These are phyloP conservation scores for Coecobrya sp. DNA, from an alignment of 2,888 invertebrate species.

Conservation along the genomic window DNA sequence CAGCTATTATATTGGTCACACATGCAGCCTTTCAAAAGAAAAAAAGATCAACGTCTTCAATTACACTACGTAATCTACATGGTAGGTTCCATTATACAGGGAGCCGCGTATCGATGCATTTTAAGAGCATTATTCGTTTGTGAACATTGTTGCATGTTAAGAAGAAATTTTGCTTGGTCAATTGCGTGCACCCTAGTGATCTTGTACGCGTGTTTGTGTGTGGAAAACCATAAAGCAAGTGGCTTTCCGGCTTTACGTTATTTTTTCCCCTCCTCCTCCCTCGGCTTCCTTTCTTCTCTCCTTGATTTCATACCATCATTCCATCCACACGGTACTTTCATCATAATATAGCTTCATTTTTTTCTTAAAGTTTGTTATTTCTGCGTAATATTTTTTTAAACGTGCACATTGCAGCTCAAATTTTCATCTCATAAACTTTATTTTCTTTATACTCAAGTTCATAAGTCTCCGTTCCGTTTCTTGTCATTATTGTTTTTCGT, in stretches of 20 bases:
- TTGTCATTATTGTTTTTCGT: conserved; percentile 46
- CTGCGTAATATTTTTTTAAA: conserved; percentile 33
- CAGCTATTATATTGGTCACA: not conserved
- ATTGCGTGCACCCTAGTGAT: conserved; percentile 74
- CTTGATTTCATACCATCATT: conserved; percentile 82
- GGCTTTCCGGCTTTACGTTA: conserved; percentile 58
- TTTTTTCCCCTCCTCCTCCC: conserved; percentile 57
- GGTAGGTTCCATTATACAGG: not conserved
- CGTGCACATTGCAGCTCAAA: conserved; percentile 76
- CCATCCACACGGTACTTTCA: conserved; percentile 21
- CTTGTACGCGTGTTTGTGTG: conserved; percentile 64
- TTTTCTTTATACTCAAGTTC: conserved; percentile 53
- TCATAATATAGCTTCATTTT: conserved; percentile 10
- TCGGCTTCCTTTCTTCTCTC: conserved; percentile 54
- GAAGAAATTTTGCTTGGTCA: conserved; percentile 76
- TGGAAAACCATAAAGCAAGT: conserved; percentile 63
- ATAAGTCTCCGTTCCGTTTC: no score
- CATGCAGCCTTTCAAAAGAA: not conserved
- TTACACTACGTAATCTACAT: conserved; percentile 12
- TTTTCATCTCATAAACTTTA: conserved; percentile 84
- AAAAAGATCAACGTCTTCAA: conserved; percentile 58
- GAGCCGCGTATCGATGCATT: not conserved
- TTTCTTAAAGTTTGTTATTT: conserved; percentile 80
- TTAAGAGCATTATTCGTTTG: conserved; percentile 12
- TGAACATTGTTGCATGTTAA: conserved; percentile 79